phyloP scores from a whole-genome alignment of 2,113 vertebrate species.

The Pollimyrus isidori region DNA sequence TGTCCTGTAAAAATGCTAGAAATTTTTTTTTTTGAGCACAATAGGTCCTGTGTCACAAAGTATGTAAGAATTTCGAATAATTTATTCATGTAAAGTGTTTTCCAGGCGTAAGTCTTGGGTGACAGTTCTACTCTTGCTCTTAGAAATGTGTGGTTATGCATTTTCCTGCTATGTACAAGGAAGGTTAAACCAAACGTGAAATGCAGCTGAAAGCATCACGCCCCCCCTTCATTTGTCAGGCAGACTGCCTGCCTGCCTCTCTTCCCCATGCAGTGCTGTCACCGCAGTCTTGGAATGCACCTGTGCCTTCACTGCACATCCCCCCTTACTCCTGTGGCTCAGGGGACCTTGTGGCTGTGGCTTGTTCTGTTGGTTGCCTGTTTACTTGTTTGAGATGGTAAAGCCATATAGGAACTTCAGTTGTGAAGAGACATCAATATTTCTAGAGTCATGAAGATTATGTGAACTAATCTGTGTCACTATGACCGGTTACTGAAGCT shows the following conservation, averaged over 20 bases:
- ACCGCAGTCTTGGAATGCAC: slow-evolving; percentile 17
- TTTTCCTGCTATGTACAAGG: neutral
- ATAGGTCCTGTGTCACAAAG: neutral
- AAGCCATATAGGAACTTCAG: neutral
- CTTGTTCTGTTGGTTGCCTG: neutral
- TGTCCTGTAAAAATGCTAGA: neutral
- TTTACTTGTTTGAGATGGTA: neutral
- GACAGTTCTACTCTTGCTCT: neutral
- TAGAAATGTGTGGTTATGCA: neutral
- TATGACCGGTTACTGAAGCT: neutral
- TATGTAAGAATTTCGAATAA: neutral
- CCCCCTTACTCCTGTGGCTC: neutral
- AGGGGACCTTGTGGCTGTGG: neutral
- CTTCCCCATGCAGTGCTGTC: neutral
- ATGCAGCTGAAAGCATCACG: neutral
- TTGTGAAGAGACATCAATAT: neutral
- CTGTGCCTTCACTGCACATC: neutral
- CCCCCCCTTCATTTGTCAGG: neutral
- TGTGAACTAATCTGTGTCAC: neutral
- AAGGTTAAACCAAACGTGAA: neutral
- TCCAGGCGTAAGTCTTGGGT: neutral
- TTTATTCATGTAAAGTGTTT: neutral
- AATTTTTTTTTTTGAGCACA: neutral
- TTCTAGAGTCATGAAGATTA: neutral
- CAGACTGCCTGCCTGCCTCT: neutral